Evolutionary conservation across 2,888 invertebrate species (phyloP), one percentile per base, ranked within the genome.

Genomic region (Acanthosepion esculentum): DNA sequence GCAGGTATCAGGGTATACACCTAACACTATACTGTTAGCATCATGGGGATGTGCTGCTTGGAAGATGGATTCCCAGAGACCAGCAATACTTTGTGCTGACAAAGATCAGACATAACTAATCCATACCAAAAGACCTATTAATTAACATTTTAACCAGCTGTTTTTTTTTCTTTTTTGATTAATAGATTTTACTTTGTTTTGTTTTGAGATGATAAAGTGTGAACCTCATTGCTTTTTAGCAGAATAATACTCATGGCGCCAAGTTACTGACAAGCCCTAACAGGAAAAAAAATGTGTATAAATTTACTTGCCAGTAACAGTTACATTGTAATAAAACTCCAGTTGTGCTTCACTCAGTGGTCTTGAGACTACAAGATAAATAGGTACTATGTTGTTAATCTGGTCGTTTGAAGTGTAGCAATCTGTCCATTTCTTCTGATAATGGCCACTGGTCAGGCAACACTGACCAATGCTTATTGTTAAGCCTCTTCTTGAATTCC

Each of bases 391-490:
- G 10, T 33, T 78, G 78, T 33, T 78, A 78, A 78, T 78, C 78
- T 78, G 78, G 78, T 78, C n/a, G n/a, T 78, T 78, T 78, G 78
- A 78, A n/a, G 78, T 78, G 33, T n/a, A n/a, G n/a, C n/a, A 78
- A 78, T 78, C 78, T 78, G 78, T n/a, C 78, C n/a, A 33, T 78
- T 78, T 33, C 78, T 78, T 78, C 78, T 18, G 15, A 12, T 78
- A 78, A 78, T 78, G 78, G 33, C 78, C 78, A 78, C 15, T 78
- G 78, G 78, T 78, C 78, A 78, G 78, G 78, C 78, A 78, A 78
- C 78, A 78, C 10, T 78, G 78, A 78, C 78, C 78, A 78, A 33
- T 78, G 78, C 15, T 78, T n/a, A n/a, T 78, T 78, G n/a, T 78
- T n/a, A 78, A 33, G 23, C 78, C 1, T 78, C 15, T 78, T 78